Evolutionary conservation across 2,113 vertebrate genomes (phyloP).

Genomic region (Prochilodus magdalenae): DNA sequence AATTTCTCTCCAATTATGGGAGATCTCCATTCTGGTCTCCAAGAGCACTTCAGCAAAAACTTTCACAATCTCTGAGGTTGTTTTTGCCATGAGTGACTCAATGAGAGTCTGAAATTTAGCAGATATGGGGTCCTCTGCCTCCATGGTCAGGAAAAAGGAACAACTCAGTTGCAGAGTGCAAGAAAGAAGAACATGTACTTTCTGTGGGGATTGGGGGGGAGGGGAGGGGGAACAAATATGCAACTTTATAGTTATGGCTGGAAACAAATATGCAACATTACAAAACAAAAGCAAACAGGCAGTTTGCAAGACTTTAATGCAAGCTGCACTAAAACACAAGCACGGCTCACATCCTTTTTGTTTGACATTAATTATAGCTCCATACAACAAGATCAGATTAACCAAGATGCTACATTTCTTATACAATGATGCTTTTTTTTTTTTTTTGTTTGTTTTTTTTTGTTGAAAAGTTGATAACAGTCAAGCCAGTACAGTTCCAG

Average conservation of each 20-base stretch:
- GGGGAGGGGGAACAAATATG: too few species aligned
- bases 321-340: not conserved
- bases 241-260: too few species aligned
- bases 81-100: constrained; percentile 46
- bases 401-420: not conserved
- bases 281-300: too few species aligned
- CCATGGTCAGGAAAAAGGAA: constrained; percentile 24
- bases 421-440: not conserved
- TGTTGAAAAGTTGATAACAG: too few species aligned
- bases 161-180: not conserved
- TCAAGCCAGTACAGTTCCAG: too few species aligned
- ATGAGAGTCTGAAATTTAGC: constrained; percentile 46
- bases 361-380: too few species aligned
- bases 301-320: not conserved
- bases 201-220: not conserved
- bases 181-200: not conserved
- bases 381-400: not conserved
- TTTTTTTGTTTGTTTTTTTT: too few species aligned
- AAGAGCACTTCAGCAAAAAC: constrained; percentile 48
- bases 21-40: constrained; percentile 52
- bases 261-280: too few species aligned
- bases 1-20: constrained; percentile 49
- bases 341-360: too few species aligned
- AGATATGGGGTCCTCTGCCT: constrained; percentile 43
- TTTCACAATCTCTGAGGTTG: constrained; percentile 50